A percentile compares a stretch with the other conserved stretches of the same genome.
Evolutionary conservation across 2,797 vertebrate genomes (phyloP).

Genomic region (Scyliorhinus canicula): DNA sequence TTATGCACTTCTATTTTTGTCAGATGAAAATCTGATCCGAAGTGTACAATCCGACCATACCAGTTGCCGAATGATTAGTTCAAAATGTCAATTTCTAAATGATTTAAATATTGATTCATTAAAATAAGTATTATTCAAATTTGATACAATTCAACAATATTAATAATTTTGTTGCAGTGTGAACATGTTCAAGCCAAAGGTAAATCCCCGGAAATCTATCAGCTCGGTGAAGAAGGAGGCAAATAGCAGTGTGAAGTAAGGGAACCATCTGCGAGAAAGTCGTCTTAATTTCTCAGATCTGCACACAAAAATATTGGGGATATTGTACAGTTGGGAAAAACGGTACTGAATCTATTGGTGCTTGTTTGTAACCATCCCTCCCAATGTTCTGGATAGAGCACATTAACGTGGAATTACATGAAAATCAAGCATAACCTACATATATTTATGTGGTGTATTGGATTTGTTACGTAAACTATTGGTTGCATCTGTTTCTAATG

Average conservation of each 20-base stretch:
- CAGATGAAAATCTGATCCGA: not conserved
- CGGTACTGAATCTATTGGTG: not conserved
- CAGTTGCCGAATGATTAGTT: not conserved
- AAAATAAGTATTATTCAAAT: not conserved
- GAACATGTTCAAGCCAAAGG: slow-evolving; percentile 71
- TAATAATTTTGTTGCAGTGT: slow-evolving; percentile 53
- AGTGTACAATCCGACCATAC: not conserved
- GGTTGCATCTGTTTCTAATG: not conserved
- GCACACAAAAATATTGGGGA: not conserved
- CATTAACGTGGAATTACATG: not conserved
- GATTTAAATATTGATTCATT: not conserved
- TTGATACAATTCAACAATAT: not conserved
- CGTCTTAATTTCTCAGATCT: not conserved
- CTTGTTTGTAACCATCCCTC: not conserved
- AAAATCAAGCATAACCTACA: not conserved
- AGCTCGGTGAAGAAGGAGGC: not conserved
- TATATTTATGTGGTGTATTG: not conserved
- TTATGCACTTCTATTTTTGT: not conserved
- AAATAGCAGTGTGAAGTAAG: slow-evolving; percentile 23
- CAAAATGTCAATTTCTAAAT: not conserved
- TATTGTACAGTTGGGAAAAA: not conserved
- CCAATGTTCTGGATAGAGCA: not conserved
- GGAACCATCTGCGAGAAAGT: not conserved
- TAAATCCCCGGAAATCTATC: not conserved
- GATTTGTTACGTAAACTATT: not conserved